phyloP scores from a whole-genome alignment of 2,797 vertebrate genomes.

The Micromesistius poutassou region DNA sequence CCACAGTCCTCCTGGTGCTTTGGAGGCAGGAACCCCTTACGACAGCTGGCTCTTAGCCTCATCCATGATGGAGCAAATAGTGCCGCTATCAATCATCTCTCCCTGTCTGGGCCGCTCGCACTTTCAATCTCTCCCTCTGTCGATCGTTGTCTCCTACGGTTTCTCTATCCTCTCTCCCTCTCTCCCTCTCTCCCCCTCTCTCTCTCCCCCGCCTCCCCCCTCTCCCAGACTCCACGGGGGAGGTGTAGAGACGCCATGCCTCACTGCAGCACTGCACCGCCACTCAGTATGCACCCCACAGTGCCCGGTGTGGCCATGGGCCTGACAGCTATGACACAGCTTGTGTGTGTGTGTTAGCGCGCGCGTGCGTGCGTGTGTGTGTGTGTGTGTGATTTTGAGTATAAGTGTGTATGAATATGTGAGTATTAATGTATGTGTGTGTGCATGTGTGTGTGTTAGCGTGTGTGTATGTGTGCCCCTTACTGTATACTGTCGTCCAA shows the following conservation, averaged over 20 bases:
- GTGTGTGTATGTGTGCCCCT: slow-evolving; percentile 39
- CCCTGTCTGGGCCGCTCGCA: neutral
- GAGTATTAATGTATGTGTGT: slow-evolving; percentile 17
- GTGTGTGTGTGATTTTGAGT: neutral
- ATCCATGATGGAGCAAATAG: slow-evolving; percentile 43
- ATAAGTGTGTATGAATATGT: slow-evolving; percentile 19
- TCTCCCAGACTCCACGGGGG: slow-evolving; percentile 38
- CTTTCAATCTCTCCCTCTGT: slow-evolving; percentile 7
- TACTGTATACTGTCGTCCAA: slow-evolving; percentile 51
- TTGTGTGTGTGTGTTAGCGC: slow-evolving; percentile 35
- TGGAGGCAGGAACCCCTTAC: slow-evolving; percentile 27
- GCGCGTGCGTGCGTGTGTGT: slow-evolving; percentile 1
- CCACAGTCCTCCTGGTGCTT: slow-evolving; percentile 19
- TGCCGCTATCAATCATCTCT: slow-evolving; percentile 52
- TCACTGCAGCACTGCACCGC: slow-evolving; percentile 57
- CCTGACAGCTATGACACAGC: slow-evolving; percentile 62
- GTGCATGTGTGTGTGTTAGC: slow-evolving; percentile 25
- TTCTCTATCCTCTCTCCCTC: slow-evolving; percentile 15
- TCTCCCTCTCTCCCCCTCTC: neutral
- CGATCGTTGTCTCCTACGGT: neutral
- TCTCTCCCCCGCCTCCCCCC: slow-evolving; percentile 17
- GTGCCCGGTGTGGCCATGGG: slow-evolving; percentile 55
- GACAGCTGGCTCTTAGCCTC: slow-evolving; percentile 43
- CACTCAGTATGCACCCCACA: slow-evolving; percentile 65
- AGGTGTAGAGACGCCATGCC: slow-evolving; percentile 51